phyloP scores from a whole-genome alignment of 2,113 vertebrate genomes.

The Mus pahari region DNA sequence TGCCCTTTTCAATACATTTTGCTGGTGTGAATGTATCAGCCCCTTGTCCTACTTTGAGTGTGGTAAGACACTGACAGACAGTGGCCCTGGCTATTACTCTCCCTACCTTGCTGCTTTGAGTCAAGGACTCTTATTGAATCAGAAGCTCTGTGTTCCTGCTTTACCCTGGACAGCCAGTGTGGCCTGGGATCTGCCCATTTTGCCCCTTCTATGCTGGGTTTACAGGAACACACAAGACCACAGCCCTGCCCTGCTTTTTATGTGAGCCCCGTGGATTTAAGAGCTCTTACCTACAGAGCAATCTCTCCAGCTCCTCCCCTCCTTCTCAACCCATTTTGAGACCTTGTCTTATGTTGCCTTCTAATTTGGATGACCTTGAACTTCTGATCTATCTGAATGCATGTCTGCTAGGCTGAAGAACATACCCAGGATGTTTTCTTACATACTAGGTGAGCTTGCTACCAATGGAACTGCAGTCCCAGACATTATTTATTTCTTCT shows the following conservation, averaged over 20 bases:
- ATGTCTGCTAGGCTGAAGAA: not conserved
- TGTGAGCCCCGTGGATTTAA: not conserved
- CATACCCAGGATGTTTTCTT: too few species aligned
- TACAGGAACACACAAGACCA: not conserved
- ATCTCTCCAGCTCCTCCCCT: not conserved
- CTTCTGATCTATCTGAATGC: not conserved
- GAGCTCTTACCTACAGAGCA: too few species aligned
- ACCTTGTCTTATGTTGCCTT: not conserved
- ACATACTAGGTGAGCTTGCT: not conserved
- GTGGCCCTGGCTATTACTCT: too few species aligned
- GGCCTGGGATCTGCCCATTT: not conserved
- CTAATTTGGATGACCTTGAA: not conserved
- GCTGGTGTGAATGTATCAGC: not conserved
- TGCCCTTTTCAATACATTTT: not conserved
- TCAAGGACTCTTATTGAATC: too few species aligned
- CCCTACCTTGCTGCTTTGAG: not conserved
- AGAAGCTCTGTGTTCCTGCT: not conserved
- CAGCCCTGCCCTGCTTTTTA: not conserved
- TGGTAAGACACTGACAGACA: not conserved
- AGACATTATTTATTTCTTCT: not conserved
- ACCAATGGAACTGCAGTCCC: not conserved
- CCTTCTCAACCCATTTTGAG: not conserved
- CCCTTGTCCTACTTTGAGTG: not conserved
- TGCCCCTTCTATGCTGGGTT: not conserved
- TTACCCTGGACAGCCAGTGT: not conserved